phyloP scores from a whole-genome alignment of 2,888 invertebrate species.

The Iphiclides podalirius region DNA sequence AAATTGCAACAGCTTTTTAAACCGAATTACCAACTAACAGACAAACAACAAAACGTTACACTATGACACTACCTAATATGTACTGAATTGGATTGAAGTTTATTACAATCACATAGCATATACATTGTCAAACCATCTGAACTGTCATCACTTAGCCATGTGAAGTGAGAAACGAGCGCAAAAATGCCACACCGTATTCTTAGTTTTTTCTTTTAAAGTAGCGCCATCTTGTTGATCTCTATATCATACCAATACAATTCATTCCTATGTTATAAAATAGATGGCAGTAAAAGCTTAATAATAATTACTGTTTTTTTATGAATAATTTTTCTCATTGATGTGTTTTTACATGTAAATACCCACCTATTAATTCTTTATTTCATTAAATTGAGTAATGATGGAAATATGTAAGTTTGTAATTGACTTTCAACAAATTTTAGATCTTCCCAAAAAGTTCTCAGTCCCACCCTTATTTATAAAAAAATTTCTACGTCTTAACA shows the following conservation, averaged over 20 bases:
- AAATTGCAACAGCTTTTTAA: constrained; percentile 1
- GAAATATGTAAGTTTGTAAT: too few species aligned
- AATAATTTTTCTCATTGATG: too few species aligned
- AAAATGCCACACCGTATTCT: background rate
- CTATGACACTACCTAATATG: background rate
- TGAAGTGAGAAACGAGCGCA: constrained; percentile 12
- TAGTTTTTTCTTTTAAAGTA: background rate
- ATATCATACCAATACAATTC: background rate
- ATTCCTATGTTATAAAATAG: background rate
- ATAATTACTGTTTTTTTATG: too few species aligned
- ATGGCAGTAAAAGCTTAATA: background rate
- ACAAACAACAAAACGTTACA: constrained; percentile 6
- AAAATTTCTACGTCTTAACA: too few species aligned
- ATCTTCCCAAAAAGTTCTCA: too few species aligned
- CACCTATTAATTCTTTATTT: too few species aligned
- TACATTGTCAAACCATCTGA: constrained; percentile 2
- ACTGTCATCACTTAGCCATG: background rate
- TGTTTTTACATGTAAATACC: too few species aligned
- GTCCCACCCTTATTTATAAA: too few species aligned
- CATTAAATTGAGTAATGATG: too few species aligned
- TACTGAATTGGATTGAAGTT: constrained; percentile 5
- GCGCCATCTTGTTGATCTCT: background rate
- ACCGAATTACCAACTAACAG: constrained; percentile 2
- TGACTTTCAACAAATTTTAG: too few species aligned
- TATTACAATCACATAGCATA: constrained; percentile 11